Evolutionary conservation across 1,140 invertebrate genomes (phyloP).

Genomic region (Rhyzopertha dominica): DNA sequence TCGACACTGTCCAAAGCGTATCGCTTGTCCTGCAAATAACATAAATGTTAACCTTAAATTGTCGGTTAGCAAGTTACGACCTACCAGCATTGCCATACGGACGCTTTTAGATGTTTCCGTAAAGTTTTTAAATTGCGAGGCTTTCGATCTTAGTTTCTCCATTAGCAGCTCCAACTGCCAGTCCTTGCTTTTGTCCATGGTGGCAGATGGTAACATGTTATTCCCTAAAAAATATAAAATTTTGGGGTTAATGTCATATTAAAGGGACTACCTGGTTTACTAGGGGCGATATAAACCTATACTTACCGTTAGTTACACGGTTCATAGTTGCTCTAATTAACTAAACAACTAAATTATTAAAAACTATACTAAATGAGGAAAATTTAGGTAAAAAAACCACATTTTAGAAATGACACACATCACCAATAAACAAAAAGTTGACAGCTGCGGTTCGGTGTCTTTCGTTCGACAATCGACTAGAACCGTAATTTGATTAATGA

Average conservation of each 20-base stretch:
- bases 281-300: neutral
- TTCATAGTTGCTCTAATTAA: constrained; percentile 13
- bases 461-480: too few relatives aligned
- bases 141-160: constrained; percentile 77
- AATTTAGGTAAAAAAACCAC: constrained; percentile 3
- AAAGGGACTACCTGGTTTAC: too few relatives aligned
- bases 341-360: constrained; percentile 2
- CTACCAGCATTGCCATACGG: constrained; percentile 76
- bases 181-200: constrained; percentile 59
- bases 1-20: constrained; percentile 78
- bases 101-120: constrained; percentile 80
- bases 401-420: constrained; percentile 2
- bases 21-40: constrained; percentile 66
- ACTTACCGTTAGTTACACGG: constrained; percentile 19
- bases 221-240: constrained; percentile 18
- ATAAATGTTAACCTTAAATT: constrained; percentile 9
- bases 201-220: constrained; percentile 11
- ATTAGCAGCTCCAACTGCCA: constrained; percentile 78
- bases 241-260: neutral
- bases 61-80: constrained; percentile 29
- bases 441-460: too few relatives aligned
- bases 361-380: neutral
- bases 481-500: too few relatives aligned
- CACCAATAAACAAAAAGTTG: too few relatives aligned
- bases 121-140: constrained; percentile 69